Percentiles rank a stretch among this genome's conserved stretches.
phyloP scores from a whole-genome alignment of 2,888 invertebrate genomes.

The Tenthredo amoena region DNA sequence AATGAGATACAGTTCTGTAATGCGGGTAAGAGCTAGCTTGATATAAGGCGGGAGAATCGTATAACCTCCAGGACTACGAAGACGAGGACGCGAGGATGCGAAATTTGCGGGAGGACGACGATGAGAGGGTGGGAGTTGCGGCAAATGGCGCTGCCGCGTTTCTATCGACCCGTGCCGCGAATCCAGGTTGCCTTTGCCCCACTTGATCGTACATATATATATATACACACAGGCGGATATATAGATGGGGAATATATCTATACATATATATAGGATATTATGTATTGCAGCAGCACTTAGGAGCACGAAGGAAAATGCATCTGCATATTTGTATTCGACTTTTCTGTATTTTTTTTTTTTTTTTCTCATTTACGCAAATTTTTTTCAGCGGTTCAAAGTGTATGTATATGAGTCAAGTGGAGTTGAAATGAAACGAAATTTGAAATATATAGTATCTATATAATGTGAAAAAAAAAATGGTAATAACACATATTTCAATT shows the following conservation, averaged over 20 bases:
- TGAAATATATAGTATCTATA: not conserved
- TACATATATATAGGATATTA: not conserved
- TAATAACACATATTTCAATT: too few species aligned
- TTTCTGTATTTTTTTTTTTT: not conserved
- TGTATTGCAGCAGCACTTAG: not conserved
- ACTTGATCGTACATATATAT: constrained; percentile 61
- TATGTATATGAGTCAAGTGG: too few species aligned
- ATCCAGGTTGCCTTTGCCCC: constrained; percentile 73
- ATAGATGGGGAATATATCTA: not conserved
- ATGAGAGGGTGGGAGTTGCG: constrained; percentile 60
- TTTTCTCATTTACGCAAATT: not conserved
- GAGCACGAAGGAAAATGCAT: not conserved
- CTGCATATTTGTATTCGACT: not conserved
- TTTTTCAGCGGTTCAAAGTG: not conserved
- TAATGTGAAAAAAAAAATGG: not conserved
- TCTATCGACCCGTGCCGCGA: constrained; percentile 72
- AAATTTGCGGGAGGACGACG: constrained; percentile 18
- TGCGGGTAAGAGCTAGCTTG: not conserved
- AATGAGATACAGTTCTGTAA: constrained; percentile 25
- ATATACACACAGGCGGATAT: not conserved
- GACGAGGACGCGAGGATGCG: constrained; percentile 29
- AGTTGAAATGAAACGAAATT: not conserved
- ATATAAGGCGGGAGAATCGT: not conserved
- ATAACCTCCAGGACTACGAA: constrained; percentile 42
- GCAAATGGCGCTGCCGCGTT: constrained; percentile 72